phyloP scores from a whole-genome alignment of 2,797 vertebrate genomes.

The Megalops cyprinoides region DNA sequence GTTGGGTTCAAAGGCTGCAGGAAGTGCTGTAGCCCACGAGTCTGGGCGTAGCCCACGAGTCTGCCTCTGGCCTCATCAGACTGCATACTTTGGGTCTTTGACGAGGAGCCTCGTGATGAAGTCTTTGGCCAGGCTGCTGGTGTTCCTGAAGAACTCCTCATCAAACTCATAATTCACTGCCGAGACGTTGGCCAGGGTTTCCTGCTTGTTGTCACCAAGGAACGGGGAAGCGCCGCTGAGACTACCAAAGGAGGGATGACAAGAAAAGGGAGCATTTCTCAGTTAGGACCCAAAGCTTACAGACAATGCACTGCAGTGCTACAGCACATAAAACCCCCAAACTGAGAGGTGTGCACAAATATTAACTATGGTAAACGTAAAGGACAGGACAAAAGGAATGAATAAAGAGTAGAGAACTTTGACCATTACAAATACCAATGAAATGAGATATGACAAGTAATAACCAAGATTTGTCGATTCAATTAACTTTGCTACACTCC shows the following conservation, averaged over 20 bases:
- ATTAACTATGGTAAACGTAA: background rate
- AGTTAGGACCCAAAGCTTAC: background rate
- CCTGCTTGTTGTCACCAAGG: slow-evolving; percentile 95
- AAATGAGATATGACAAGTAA: background rate
- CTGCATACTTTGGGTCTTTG: slow-evolving; percentile 92
- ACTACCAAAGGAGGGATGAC: slow-evolving; percentile 63
- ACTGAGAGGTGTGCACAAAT: background rate
- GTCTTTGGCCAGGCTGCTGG: slow-evolving; percentile 94
- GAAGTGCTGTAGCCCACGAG: background rate
- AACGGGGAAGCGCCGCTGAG: slow-evolving; percentile 96
- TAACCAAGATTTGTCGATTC: background rate
- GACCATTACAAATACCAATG: background rate
- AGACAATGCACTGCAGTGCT: background rate
- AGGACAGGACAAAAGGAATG: background rate
- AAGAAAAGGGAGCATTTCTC: background rate
- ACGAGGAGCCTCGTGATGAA: slow-evolving; percentile 91
- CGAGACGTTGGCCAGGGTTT: slow-evolving; percentile 95
- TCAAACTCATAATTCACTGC: slow-evolving; percentile 96
- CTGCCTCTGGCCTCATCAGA: background rate
- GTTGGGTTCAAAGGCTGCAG: background rate
- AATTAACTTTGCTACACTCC: background rate
- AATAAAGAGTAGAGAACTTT: background rate
- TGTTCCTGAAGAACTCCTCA: slow-evolving; percentile 94
- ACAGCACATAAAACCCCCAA: too few species aligned
- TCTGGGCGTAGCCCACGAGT: background rate